Base-by-base conservation (phyloP, 1,140 invertebrate species). In the Campoletis sonorensis region DNA sequence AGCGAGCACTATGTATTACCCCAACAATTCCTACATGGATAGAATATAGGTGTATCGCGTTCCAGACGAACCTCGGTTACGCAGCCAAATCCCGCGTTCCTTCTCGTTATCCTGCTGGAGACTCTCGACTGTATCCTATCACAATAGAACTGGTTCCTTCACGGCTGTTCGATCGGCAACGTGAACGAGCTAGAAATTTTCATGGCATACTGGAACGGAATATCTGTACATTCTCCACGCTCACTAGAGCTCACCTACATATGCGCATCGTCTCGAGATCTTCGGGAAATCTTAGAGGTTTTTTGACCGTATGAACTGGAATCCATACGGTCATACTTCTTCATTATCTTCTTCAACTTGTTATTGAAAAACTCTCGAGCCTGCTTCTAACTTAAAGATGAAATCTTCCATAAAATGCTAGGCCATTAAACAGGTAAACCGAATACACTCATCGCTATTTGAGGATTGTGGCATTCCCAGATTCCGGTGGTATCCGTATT, bases 101-200 rank as follows among this genome's bases (percentile, higher is more conserved):
- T 64, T 23, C 61, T 21, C 61, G 61, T 64, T 64, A 64, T 64
- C 61, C 61, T 26, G 61, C 21, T 23, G 13, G 61, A 64, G 61
- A 64, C 23, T 23, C 21, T 23, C 26, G 21, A 4, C 54, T 23
- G n/a, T n/a, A 58, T 26, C 61, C 7, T 27, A 26, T 64, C 23
- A 64, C 61, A 64, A 64, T 64, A 23, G 64, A 78, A 33, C 27
- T 64, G 64, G 58, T 13, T 78, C 58, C 51, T 27, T 23, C 75
- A 61, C 16, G 54, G 37, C 75, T 61, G 30, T 76, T 54, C 75
- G 61, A 78, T 78, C 54, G 26, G 30, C n/a, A 27, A 8, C 51
- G 54, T 40, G 30, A 70, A 23, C 26, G 37, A 49, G 40, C 23
- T 45, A 70, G 68, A 37, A 79, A 79, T 49, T 16, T 16, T 7